phyloP scores from a whole-genome alignment of 2,797 vertebrate genomes.

The Trachurus trachurus region DNA sequence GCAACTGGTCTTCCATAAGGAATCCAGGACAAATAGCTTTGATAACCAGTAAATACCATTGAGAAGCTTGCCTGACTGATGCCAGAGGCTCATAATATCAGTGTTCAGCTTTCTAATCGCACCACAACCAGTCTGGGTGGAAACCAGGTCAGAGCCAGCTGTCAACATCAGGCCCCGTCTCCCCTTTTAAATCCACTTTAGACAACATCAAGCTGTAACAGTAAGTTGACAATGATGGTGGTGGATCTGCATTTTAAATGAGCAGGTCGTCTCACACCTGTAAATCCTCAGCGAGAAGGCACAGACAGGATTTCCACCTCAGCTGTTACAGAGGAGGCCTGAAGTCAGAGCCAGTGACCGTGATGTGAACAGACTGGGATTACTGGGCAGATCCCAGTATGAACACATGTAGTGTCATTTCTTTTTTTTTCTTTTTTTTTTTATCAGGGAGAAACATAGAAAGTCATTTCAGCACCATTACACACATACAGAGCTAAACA shows the following conservation, averaged over 20 bases:
- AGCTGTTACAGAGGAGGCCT: constrained; percentile 20
- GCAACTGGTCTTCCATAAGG: no score
- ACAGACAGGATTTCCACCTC: constrained; percentile 31
- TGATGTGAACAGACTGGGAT: constrained; percentile 4
- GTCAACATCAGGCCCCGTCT: constrained; percentile 35
- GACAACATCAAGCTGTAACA: constrained; percentile 16
- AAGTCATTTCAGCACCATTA: no score
- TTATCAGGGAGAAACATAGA: no score
- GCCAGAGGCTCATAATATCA: constrained; percentile 20
- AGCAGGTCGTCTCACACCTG: constrained; percentile 6
- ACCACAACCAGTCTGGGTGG: constrained; percentile 24
- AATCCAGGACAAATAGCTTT: no score
- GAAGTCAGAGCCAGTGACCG: neutral
- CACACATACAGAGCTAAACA: no score
- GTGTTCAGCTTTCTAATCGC: constrained; percentile 54
- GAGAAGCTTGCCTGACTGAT: neutral
- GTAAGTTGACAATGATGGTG: constrained; percentile 16
- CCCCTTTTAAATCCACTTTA: constrained; percentile 36
- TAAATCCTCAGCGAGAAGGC: constrained; percentile 32
- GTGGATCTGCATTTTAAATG: constrained; percentile 53
- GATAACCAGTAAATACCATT: neutral
- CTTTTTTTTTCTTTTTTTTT: no score
- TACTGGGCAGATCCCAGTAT: neutral
- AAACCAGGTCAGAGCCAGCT: constrained; percentile 62
- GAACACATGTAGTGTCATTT: neutral